Conservation (phyloP, 1,140 invertebrate genomes). For the Zaprionus ghesquierei region DNA sequence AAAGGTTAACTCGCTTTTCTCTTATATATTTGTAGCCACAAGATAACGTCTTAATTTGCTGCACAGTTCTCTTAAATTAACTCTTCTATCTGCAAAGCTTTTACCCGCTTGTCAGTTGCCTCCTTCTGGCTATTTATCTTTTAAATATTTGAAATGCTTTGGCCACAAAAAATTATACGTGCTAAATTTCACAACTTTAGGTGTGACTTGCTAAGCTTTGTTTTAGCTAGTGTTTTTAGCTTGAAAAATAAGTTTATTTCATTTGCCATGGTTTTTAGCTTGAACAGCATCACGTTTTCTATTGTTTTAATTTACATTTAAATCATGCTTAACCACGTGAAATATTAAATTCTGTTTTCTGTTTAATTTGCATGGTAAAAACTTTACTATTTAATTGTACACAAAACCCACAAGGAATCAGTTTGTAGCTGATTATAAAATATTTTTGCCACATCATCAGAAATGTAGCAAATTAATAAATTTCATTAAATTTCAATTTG, state of each 20-base stretch:
- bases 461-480: constrained; percentile 61
- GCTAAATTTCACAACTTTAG: constrained; percentile 11
- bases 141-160: background rate
- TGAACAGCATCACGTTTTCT: too few species aligned
- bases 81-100: background rate
- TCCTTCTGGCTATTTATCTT: background rate
- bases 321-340: background rate
- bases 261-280: too few species aligned
- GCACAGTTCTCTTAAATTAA: background rate
- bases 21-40: background rate
- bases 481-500: constrained; percentile 64
- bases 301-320: background rate
- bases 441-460: constrained; percentile 42
- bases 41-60: background rate
- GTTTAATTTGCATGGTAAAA: too few species aligned
- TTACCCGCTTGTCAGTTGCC: background rate
- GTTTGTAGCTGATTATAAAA: constrained; percentile 19
- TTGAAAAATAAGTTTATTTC: too few species aligned
- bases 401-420: constrained; percentile 17
- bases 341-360: background rate
- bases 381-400: background rate
- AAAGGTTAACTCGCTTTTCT: background rate
- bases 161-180: constrained; percentile 19
- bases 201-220: background rate
- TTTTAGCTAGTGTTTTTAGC: background rate